Conservation (phyloP, 2,888 invertebrate species). For the Papilio elwesi region DNA sequence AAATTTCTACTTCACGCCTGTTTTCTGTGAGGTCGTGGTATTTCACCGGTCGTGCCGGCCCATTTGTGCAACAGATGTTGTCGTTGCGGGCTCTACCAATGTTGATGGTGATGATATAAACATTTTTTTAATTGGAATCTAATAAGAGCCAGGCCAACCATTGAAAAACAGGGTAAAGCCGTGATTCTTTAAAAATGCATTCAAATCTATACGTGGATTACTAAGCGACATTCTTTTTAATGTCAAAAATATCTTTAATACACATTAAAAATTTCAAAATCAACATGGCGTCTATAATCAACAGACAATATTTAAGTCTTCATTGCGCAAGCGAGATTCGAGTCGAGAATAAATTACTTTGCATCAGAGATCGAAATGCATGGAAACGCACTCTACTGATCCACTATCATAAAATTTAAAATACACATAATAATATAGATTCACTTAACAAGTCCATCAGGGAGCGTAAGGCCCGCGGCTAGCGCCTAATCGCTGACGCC, state of each 20-base stretch:
- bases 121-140: not conserved
- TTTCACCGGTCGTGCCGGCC: too few relatives aligned
- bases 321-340: slow-evolving; percentile 24
- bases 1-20: too few relatives aligned
- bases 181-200: not conserved
- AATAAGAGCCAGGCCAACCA: not conserved
- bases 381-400: slow-evolving; percentile 40
- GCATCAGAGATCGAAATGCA: slow-evolving; percentile 25
- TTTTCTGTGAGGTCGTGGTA: too few relatives aligned
- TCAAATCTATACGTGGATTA: not conserved
- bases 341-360: slow-evolving; percentile 28
- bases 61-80: too few relatives aligned
- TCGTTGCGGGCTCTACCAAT: too few relatives aligned
- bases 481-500: slow-evolving; percentile 30
- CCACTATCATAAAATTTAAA: slow-evolving; percentile 46
- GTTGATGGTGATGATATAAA: too few relatives aligned
- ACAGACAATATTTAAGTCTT: not conserved
- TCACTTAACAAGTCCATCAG: slow-evolving; percentile 58
- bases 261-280: slow-evolving; percentile 20
- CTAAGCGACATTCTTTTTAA: slow-evolving; percentile 8
- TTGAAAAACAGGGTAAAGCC: not conserved
- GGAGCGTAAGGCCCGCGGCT: slow-evolving; percentile 42
- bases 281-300: slow-evolving; percentile 16
- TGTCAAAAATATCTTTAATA: slow-evolving; percentile 11
- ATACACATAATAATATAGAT: slow-evolving; percentile 48